Evolutionary conservation across 2,888 invertebrate genomes (phyloP).

Genomic region (Meta bourneti): DNA sequence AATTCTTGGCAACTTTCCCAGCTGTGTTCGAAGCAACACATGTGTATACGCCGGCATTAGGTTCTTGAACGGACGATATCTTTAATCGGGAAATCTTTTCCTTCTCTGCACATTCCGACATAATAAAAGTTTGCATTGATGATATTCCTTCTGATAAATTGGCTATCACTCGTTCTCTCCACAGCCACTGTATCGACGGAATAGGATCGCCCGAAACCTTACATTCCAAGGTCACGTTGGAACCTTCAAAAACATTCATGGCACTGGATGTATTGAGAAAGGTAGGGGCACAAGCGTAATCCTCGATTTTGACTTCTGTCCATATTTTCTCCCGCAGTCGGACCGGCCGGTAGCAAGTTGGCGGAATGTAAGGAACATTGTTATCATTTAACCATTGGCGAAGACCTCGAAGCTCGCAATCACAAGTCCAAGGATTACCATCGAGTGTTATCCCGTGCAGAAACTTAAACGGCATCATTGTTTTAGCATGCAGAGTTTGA

Average conservation of each 20-base stretch:
- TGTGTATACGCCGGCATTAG: constrained; percentile 76
- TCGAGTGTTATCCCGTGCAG: constrained; percentile 75
- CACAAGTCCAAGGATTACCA: constrained; percentile 77
- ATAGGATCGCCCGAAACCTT: constrained; percentile 76
- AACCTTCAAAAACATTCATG: constrained; percentile 76
- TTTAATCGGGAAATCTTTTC: constrained; percentile 72
- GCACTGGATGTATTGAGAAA: constrained; percentile 77
- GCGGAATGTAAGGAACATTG: constrained; percentile 77
- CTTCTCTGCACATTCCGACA: constrained; percentile 67
- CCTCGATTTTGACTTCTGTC: constrained; percentile 71
- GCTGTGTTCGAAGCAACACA: constrained; percentile 75
- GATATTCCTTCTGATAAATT: constrained; percentile 76
- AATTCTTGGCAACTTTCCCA: constrained; percentile 74
- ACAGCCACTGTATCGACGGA: constrained; percentile 77
- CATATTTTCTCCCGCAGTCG: constrained; percentile 74
- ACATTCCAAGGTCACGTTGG: constrained; percentile 76
- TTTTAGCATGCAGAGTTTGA: constrained; percentile 85
- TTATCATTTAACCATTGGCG: constrained; percentile 75
- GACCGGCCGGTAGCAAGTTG: constrained; percentile 72
- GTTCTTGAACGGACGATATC: constrained; percentile 76
- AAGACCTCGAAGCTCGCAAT: constrained; percentile 76
- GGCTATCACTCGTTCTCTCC: constrained; percentile 74
- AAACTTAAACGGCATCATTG: constrained; percentile 73
- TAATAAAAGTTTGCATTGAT: constrained; percentile 74
- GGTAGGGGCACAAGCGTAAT: constrained; percentile 76